Percentiles rank a stretch among this genome's conserved stretches.
Evolutionary conservation across 2,113 vertebrate genomes (phyloP).

Genomic region (Mormoops blainvillei): DNA sequence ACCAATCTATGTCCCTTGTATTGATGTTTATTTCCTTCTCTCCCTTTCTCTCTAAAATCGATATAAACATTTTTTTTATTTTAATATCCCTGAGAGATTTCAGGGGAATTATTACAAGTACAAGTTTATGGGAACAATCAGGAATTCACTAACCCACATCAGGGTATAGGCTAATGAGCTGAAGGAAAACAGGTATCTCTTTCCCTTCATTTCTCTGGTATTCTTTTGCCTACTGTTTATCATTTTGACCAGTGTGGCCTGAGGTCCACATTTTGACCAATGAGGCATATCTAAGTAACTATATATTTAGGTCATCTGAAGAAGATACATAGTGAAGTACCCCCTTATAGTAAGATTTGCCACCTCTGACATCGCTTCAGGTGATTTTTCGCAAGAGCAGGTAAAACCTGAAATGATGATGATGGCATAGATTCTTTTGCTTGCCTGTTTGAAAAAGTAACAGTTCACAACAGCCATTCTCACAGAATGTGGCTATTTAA

Average conservation of each 20-base stretch:
- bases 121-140: not conserved
- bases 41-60: too few relatives aligned
- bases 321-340: not conserved
- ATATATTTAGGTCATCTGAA: slow-evolving; percentile 8
- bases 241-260: not conserved
- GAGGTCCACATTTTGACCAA: not conserved
- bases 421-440: not conserved
- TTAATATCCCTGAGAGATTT: not conserved
- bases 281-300: not conserved
- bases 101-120: not conserved
- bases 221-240: not conserved
- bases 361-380: not conserved
- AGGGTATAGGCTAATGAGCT: not conserved
- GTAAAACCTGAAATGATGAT: not conserved
- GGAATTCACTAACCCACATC: not conserved
- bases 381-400: not conserved
- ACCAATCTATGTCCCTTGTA: too few relatives aligned
- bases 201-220: not conserved
- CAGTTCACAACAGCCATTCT: not conserved
- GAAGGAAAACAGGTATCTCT: not conserved
- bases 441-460: not conserved
- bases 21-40: too few relatives aligned
- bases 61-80: too few relatives aligned
- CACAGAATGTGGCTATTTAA: not conserved
- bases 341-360: not conserved